phyloP scores from a whole-genome alignment of 2,888 invertebrate genomes.

The Andrena minutula region DNA sequence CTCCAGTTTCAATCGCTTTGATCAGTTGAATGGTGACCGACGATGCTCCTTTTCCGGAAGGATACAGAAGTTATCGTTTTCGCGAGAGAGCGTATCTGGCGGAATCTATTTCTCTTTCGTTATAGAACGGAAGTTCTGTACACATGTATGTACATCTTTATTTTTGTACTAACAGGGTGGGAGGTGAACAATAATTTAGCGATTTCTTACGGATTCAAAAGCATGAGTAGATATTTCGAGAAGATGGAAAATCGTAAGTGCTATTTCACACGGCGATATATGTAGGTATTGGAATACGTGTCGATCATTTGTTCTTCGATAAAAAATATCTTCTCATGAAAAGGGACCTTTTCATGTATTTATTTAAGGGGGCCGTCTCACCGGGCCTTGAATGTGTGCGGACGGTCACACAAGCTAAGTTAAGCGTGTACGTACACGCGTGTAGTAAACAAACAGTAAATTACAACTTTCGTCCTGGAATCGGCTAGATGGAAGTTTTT shows the following conservation, averaged over 20 bases:
- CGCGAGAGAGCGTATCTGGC: constrained; percentile 49
- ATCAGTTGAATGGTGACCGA: background rate
- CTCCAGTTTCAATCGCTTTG: background rate
- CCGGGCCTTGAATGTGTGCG: too few species aligned
- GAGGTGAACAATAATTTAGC: constrained; percentile 60
- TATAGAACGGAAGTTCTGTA: constrained; percentile 41
- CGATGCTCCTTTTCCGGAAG: constrained; percentile 45
- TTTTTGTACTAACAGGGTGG: constrained; percentile 43
- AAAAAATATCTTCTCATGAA: too few species aligned
- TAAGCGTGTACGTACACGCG: too few species aligned
- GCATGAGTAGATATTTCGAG: background rate
- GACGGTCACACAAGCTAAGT: too few species aligned
- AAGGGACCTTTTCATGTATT: too few species aligned
- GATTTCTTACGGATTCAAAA: constrained; percentile 56
- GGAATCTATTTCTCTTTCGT: constrained; percentile 70
- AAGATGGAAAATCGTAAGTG: background rate
- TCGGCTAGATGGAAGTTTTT: too few species aligned
- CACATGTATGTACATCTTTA: background rate
- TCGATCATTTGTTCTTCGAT: too few species aligned
- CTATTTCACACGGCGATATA: background rate
- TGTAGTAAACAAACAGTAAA: too few species aligned
- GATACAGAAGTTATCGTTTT: constrained; percentile 67
- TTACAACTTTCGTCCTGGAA: too few species aligned
- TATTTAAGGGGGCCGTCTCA: too few species aligned
- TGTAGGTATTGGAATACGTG: background rate